Evolutionary conservation across 2,888 invertebrate species (phyloP).

Genomic region (Drosophila setosimentum): DNA sequence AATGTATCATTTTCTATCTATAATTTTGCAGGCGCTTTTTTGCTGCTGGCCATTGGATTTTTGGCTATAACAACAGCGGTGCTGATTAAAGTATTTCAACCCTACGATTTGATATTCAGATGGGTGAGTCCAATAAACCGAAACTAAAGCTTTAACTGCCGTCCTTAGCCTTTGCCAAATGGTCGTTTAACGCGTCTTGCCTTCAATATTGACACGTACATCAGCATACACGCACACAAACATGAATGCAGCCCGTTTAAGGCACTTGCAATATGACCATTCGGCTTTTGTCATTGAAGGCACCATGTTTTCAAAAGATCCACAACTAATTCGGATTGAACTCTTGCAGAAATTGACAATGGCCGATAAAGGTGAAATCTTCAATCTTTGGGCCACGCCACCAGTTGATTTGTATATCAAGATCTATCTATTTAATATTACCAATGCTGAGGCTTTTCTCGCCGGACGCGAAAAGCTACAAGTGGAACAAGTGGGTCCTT

Average conservation of each 20-base stretch:
- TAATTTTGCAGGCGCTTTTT: conserved; percentile 89
- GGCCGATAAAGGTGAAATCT: conserved; percentile 92
- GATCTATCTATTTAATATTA: conserved; percentile 93
- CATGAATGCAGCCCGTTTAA: conserved; percentile 39
- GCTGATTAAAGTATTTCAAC: conserved; percentile 88
- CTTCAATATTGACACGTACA: conserved; percentile 35
- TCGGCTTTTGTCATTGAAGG: conserved; percentile 39
- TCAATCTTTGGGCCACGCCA: conserved; percentile 92
- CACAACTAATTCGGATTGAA: background rate
- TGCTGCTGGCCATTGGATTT: conserved; percentile 89
- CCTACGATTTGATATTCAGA: conserved; percentile 91
- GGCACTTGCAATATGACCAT: conserved; percentile 37
- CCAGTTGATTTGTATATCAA: conserved; percentile 92
- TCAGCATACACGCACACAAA: background rate
- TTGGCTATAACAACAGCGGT: conserved; percentile 89
- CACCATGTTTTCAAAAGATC: conserved; percentile 5
- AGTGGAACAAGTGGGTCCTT: conserved; percentile 93
- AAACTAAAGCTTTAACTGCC: conserved; percentile 56
- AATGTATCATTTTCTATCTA: conserved; percentile 6
- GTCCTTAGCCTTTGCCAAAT: conserved; percentile 64
- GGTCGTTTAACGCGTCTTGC: conserved; percentile 21
- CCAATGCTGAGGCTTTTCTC: conserved; percentile 92
- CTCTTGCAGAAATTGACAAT: conserved; percentile 89
- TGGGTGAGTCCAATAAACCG: conserved; percentile 86
- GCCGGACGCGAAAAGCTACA: conserved; percentile 90